These are phyloP conservation scores for Dynastes maya DNA, from an alignment of 2,888 invertebrate genomes.

Conservation along the genomic window DNA sequence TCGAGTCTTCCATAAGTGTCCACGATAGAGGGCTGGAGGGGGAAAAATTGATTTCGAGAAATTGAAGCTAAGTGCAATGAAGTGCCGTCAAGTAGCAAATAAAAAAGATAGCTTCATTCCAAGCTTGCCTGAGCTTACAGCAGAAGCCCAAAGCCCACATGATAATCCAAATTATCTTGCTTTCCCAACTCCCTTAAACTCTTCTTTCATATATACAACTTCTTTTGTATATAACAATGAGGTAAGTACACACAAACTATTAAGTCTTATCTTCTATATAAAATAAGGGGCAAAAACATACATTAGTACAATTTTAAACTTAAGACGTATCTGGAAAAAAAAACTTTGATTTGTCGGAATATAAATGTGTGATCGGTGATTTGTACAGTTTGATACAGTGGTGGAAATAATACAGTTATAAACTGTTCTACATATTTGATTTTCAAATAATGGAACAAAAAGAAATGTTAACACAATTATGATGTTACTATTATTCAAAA, in stretches of 20 bases:
- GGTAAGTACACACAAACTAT: slow-evolving; percentile 14
- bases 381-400: slow-evolving; percentile 25
- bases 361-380: slow-evolving; percentile 22
- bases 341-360: slow-evolving; percentile 13
- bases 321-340: slow-evolving; percentile 12
- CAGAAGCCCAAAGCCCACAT: slow-evolving; percentile 64
- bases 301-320: slow-evolving; percentile 36
- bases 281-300: slow-evolving; percentile 48
- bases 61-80: slow-evolving; percentile 60
- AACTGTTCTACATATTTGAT: slow-evolving; percentile 17
- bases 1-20: slow-evolving; percentile 41
- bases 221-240: slow-evolving; percentile 28
- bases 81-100: slow-evolving; percentile 62
- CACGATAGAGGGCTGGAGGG: slow-evolving; percentile 28
- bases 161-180: slow-evolving; percentile 50
- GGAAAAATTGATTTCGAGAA: slow-evolving; percentile 42
- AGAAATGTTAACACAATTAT: slow-evolving; percentile 38
- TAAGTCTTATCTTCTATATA: slow-evolving; percentile 11
- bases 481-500: slow-evolving; percentile 23
- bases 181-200: slow-evolving; percentile 50
- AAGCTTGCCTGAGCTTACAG: slow-evolving; percentile 66
- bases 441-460: slow-evolving; percentile 28
- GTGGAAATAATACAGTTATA: slow-evolving; percentile 18
- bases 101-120: slow-evolving; percentile 66
- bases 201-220: slow-evolving; percentile 29